A percentile compares a stretch with the other conserved stretches of the same genome.
These are phyloP conservation scores for Lithophane socia DNA, from an alignment of 2,888 invertebrate genomes.

Conservation along the genomic window DNA sequence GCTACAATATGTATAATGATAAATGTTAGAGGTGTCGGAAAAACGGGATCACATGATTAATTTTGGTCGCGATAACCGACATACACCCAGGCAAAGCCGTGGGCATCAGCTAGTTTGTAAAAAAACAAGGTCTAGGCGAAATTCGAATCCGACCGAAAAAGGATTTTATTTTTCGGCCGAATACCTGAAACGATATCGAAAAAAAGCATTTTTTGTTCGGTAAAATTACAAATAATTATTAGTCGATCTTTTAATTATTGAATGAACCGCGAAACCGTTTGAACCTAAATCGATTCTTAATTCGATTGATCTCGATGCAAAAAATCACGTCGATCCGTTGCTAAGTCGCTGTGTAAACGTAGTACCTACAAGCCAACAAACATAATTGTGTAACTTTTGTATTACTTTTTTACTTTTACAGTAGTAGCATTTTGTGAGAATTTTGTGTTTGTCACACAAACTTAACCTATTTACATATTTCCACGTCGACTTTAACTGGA, in stretches of 20 bases:
- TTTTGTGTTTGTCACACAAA: not conserved
- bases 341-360: not conserved
- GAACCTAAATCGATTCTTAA: too few species aligned
- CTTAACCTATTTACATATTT: slow-evolving; percentile 21
- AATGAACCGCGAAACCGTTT: not conserved
- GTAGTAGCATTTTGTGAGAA: not conserved
- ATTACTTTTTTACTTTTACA: not conserved
- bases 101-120: not conserved
- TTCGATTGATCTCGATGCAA: not conserved
- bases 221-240: not conserved
- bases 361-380: not conserved
- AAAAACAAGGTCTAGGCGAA: not conserved
- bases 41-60: too few species aligned
- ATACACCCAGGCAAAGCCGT: too few species aligned
- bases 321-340: not conserved
- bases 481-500: slow-evolving; percentile 17
- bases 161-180: not conserved
- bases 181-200: not conserved
- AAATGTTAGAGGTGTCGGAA: too few species aligned
- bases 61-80: too few species aligned
- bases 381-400: too few species aligned
- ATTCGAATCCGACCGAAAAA: not conserved
- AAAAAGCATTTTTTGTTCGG: too few species aligned
- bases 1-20: too few species aligned
- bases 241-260: not conserved